A percentile compares a stretch with the other conserved stretches of the same genome.
phyloP scores from a whole-genome alignment of 2,797 vertebrate species.

The Coluber constrictor region DNA sequence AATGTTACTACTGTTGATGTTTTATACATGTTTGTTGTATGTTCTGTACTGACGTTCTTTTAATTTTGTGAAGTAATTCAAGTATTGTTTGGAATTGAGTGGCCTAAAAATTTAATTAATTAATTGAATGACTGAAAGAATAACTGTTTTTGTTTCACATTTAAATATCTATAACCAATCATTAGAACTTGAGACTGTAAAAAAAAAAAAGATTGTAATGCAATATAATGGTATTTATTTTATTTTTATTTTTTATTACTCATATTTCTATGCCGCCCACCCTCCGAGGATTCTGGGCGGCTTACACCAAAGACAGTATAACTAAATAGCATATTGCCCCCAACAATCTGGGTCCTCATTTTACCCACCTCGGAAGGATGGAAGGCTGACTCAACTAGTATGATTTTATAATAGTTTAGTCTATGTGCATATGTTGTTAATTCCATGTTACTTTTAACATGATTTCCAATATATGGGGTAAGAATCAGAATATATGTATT shows the following conservation, averaged over 20 bases:
- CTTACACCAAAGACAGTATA: too few species aligned
- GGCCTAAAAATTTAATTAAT: not conserved
- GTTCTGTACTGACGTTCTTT: not conserved
- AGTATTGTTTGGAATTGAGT: not conserved
- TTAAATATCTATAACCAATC: not conserved
- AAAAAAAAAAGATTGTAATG: not conserved
- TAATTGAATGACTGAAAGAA: not conserved
- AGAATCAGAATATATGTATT: not conserved
- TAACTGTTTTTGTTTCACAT: not conserved
- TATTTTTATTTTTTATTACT: too few species aligned
- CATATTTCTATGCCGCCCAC: too few species aligned
- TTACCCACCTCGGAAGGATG: too few species aligned
- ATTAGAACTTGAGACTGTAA: not conserved
- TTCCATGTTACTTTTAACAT: not conserved
- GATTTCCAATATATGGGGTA: not conserved
- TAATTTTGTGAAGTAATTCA: not conserved
- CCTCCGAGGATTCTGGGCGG: too few species aligned
- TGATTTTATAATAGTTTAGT: not conserved
- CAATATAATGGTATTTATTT: not conserved
- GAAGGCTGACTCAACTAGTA: too few species aligned
- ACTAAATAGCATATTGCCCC: too few species aligned
- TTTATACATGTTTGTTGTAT: not conserved
- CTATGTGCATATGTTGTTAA: not conserved
- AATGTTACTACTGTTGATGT: not conserved
- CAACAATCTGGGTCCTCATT: too few species aligned